Evolutionary conservation across 2,888 invertebrate species (phyloP).

Genomic region (Drosophila mulleri): DNA sequence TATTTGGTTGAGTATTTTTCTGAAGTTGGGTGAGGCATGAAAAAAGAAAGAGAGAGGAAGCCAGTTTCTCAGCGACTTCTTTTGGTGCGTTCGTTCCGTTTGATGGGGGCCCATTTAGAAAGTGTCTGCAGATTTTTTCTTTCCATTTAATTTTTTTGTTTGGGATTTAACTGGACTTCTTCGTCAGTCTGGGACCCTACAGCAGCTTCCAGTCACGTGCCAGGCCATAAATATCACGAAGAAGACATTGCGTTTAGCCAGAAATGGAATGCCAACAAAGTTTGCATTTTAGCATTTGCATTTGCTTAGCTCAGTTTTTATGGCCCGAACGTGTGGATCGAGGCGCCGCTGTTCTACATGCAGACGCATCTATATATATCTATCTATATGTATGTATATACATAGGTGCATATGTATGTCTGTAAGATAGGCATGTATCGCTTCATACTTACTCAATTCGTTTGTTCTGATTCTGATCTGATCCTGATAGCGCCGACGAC

Average conservation of each 20-base stretch:
- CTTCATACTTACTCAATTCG: constrained; percentile 50
- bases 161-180: constrained; percentile 29
- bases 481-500: constrained; percentile 21
- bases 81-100: constrained; percentile 40
- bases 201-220: constrained; percentile 58
- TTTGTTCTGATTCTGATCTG: constrained; percentile 36
- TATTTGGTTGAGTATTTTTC: constrained; percentile 34
- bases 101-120: constrained; percentile 50
- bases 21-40: constrained; percentile 27
- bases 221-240: constrained; percentile 41
- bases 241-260: constrained; percentile 39
- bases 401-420: background rate
- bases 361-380: constrained; percentile 15
- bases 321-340: constrained; percentile 71
- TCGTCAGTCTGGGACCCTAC: background rate
- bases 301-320: constrained; percentile 71
- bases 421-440: background rate
- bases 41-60: constrained; percentile 18
- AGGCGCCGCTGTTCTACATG: constrained; percentile 47
- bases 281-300: constrained; percentile 56
- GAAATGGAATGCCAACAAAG: constrained; percentile 33
- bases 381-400: too few relatives aligned
- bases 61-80: constrained; percentile 44
- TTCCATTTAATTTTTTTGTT: constrained; percentile 6
- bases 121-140: constrained; percentile 35